Evolutionary conservation across 2,797 vertebrate species (phyloP).

Genomic region (Podarcis siculus): DNA sequence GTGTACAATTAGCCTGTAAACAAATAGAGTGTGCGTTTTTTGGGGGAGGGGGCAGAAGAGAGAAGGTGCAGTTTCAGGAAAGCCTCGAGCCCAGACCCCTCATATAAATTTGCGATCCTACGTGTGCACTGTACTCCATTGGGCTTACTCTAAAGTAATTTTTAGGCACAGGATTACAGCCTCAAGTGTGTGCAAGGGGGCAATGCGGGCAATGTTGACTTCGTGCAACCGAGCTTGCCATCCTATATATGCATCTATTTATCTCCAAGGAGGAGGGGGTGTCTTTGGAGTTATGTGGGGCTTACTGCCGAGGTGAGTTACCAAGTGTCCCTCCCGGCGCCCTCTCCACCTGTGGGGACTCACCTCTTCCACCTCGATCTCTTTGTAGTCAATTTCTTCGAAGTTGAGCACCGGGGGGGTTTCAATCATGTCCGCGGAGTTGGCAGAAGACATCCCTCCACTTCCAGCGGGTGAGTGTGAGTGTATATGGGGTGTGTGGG

Average conservation of each 20-base stretch:
- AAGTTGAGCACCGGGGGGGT: conserved; percentile 92
- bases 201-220: too few species aligned
- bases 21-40: too few species aligned
- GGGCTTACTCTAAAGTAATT: not conserved
- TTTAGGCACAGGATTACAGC: not conserved
- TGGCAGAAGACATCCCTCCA: conserved; percentile 85
- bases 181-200: not conserved
- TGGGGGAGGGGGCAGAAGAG: too few species aligned
- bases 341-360: conserved; percentile 28
- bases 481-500: not conserved
- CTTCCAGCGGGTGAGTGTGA: conserved; percentile 15
- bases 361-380: conserved; percentile 98
- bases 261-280: not conserved
- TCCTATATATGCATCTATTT: not conserved
- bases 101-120: not conserved
- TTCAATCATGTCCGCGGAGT: conserved; percentile 93
- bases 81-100: not conserved
- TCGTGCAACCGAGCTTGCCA: not conserved
- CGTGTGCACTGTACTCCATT: not conserved
- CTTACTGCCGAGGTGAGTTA: not conserved
- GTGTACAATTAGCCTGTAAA: not conserved
- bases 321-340: not conserved
- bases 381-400: conserved; percentile 95
- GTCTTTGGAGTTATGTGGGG: not conserved
- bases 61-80: not conserved